Evolutionary conservation across 2,888 invertebrate genomes (phyloP).

Genomic region (Andrena praecox): DNA sequence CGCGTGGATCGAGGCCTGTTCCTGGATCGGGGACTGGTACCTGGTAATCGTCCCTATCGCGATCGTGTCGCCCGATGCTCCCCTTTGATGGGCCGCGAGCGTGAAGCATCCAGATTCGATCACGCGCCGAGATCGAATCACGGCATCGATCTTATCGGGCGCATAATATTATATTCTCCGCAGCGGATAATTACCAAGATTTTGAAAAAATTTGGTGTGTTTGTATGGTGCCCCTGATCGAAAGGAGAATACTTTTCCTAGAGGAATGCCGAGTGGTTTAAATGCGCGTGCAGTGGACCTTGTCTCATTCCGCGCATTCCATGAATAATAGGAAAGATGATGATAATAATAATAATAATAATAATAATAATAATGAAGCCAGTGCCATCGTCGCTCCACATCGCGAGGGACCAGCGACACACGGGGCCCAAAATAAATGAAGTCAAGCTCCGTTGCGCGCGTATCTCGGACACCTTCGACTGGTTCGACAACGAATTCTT

Average conservation of each 20-base stretch:
- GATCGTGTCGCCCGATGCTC: slow-evolving; percentile 62
- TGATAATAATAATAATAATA: too few species aligned
- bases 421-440: slow-evolving; percentile 28
- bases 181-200: too few species aligned
- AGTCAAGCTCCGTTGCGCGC: slow-evolving; percentile 42
- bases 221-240: too few species aligned
- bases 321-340: too few species aligned
- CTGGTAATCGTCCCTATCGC: slow-evolving; percentile 63
- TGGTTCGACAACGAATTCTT: slow-evolving; percentile 61
- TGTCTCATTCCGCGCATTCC: too few species aligned
- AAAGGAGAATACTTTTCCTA: too few species aligned
- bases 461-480: slow-evolving; percentile 54
- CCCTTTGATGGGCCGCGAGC: slow-evolving; percentile 64
- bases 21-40: slow-evolving; percentile 61
- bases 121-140: background rate
- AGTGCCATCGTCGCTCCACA: background rate
- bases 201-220: too few species aligned
- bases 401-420: slow-evolving; percentile 28
- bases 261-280: too few species aligned
- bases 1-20: slow-evolving; percentile 48
- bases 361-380: too few species aligned
- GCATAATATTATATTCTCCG: too few species aligned
- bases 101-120: slow-evolving; percentile 53
- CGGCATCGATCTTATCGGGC: background rate
- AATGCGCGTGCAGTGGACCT: too few species aligned